These are phyloP conservation scores for Hoplostethus atlanticus DNA, from an alignment of 2,797 vertebrate genomes.

Conservation along the genomic window DNA sequence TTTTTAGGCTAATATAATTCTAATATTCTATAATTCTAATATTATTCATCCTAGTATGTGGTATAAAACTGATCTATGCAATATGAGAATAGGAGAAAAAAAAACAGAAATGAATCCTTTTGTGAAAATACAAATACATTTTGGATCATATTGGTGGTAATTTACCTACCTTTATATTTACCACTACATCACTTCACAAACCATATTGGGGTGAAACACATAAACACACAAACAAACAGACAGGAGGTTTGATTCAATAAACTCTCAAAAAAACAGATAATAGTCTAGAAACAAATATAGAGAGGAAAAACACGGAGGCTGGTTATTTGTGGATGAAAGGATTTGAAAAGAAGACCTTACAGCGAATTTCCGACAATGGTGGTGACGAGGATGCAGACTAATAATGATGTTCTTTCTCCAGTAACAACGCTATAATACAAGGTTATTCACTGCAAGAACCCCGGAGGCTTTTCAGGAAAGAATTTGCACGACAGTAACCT, in stretches of 20 bases:
- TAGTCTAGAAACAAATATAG: not conserved
- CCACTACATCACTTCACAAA: not conserved
- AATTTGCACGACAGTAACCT: slow-evolving; percentile 6
- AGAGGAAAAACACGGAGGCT: not conserved
- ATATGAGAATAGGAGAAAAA: not conserved
- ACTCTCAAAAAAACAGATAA: not conserved
- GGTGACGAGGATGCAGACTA: not conserved
- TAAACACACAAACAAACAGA: too few relatives aligned
- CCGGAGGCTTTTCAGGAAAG: not conserved
- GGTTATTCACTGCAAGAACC: not conserved
- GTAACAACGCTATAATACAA: not conserved
- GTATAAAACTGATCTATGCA: too few relatives aligned
- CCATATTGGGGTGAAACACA: not conserved
- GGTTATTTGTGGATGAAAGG: not conserved
- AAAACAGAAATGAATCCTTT: not conserved
- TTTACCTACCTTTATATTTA: too few relatives aligned
- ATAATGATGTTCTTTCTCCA: not conserved
- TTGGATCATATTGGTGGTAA: not conserved
- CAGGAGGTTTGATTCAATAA: not conserved
- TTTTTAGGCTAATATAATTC: too few relatives aligned
- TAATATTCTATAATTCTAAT: too few relatives aligned
- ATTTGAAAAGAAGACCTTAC: not conserved
- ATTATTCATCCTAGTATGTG: too few relatives aligned
- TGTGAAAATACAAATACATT: not conserved
- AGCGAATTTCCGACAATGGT: not conserved